phyloP scores from a whole-genome alignment of 2,888 invertebrate genomes.

The Hemicrepidius hirtus region DNA sequence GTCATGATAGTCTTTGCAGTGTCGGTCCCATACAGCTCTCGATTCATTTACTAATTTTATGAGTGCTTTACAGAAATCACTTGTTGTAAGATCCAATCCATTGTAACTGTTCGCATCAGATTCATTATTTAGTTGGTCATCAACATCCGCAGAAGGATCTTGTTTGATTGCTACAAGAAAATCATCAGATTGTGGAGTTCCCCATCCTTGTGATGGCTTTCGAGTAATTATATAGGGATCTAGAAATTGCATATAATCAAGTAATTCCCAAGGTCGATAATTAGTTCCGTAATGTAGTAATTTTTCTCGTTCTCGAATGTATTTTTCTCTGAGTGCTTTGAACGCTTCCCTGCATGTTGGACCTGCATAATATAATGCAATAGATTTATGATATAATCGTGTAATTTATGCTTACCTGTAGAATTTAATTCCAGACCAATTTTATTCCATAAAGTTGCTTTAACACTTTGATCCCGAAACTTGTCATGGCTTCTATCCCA shows the following conservation, averaged over 20 bases:
- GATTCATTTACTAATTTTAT: constrained; percentile 61
- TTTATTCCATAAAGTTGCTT: constrained; percentile 60
- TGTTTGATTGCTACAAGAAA: constrained; percentile 38
- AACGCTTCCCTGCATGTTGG: constrained; percentile 60
- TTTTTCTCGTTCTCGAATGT: constrained; percentile 62
- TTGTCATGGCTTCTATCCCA: constrained; percentile 62
- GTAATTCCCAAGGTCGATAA: constrained; percentile 60
- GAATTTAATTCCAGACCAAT: constrained; percentile 57
- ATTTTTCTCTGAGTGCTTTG: constrained; percentile 63
- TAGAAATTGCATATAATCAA: constrained; percentile 60
- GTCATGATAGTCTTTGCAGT: constrained; percentile 62
- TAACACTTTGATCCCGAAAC: constrained; percentile 61
- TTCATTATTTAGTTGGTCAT: constrained; percentile 33
- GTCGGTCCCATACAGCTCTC: constrained; percentile 64
- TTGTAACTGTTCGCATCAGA: constrained; percentile 30
- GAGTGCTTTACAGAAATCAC: constrained; percentile 59
- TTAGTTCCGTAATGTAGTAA: constrained; percentile 56
- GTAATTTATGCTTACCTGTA: constrained; percentile 56
- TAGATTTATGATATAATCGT: background rate
- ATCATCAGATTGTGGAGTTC: constrained; percentile 23
- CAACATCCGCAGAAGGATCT: constrained; percentile 36
- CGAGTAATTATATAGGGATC: constrained; percentile 62
- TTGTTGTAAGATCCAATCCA: constrained; percentile 26
- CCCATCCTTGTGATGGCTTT: constrained; percentile 48
- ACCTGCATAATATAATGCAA: constrained; percentile 53